Evolutionary conservation across 2,113 vertebrate genomes (phyloP), one percentile per base, ranked within the genome.

Genomic region (Nyctereutes procyonoides): DNA sequence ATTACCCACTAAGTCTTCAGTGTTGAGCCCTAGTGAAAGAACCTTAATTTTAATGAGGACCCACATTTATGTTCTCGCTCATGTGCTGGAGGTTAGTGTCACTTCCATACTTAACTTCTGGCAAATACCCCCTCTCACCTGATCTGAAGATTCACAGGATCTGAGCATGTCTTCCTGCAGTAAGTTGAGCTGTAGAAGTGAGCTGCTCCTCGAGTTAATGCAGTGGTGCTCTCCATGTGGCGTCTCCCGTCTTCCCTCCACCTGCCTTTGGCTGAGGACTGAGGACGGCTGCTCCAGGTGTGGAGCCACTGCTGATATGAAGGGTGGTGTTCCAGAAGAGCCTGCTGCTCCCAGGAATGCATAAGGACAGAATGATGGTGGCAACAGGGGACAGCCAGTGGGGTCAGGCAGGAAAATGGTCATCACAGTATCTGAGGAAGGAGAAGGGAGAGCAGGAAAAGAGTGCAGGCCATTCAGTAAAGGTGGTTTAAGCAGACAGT

Each of bases 111-210:
- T 97, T 63, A 9, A 87, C 48, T 58, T 98, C 97, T 63, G 17
- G 26, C 0, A 22, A 22, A n/a, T 62, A n/a, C 84, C 90, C 74
- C 35, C 79, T 76, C 63, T 95, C 51, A 43, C 62, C 69, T 96
- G 98, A 88, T 97, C 30, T 56, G 97, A 98, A 19, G 98, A 96
- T 22, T 99, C 98, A 16, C 96, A 97, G 0, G 98, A 97, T 43
- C 98, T 98, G 76, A 99, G 99, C 91, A 99, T 91, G 71, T 99
- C 99, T 58, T 99, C 99, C 93, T 99, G 99, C 96, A 99, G 99
- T 81, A 99, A 97, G 97, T 99, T 99, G 69, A 99, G 98, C 98
- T 99, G 99, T 38, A 99, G 98, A 0, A 99, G 99, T 2, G 99
- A 99, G 97, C 99, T 99, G 74, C 98, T 99, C 88, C 99, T 98